phyloP scores from a whole-genome alignment of 2,113 vertebrate species.

The Theropithecus gelada region DNA sequence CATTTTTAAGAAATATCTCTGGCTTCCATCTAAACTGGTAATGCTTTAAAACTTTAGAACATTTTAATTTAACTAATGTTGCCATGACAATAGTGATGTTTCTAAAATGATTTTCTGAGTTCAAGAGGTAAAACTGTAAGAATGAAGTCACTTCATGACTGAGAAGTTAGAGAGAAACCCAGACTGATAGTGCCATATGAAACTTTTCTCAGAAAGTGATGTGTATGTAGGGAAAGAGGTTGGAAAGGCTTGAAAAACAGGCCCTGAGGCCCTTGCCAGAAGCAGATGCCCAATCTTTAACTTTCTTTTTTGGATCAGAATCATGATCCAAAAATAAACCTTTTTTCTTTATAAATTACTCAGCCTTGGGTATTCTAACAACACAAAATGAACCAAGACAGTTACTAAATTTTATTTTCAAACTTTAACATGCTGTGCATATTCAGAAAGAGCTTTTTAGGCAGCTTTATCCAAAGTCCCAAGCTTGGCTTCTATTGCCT shows the following conservation, averaged over 20 bases:
- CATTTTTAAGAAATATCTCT: slow-evolving; percentile 9
- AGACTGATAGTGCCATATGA: background rate
- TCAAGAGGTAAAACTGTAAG: background rate
- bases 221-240: background rate
- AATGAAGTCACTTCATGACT: background rate
- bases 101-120: slow-evolving; percentile 39
- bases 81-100: slow-evolving; percentile 16
- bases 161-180: background rate
- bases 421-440: too few relatives aligned
- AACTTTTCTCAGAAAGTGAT: background rate
- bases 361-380: background rate
- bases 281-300: background rate
- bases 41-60: slow-evolving; percentile 12
- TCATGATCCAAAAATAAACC: background rate
- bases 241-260: background rate
- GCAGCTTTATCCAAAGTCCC: background rate
- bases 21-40: background rate
- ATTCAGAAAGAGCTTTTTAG: background rate
- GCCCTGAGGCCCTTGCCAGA: background rate
- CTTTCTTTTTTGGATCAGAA: background rate
- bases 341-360: background rate
- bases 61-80: slow-evolving; percentile 36
- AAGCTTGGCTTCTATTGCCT: background rate
- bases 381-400: background rate
- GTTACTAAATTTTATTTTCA: too few relatives aligned